Evolutionary conservation across 2,797 vertebrate species (phyloP), one percentile per base, ranked within the genome.

Genomic region (Jordanella pulchra): DNA sequence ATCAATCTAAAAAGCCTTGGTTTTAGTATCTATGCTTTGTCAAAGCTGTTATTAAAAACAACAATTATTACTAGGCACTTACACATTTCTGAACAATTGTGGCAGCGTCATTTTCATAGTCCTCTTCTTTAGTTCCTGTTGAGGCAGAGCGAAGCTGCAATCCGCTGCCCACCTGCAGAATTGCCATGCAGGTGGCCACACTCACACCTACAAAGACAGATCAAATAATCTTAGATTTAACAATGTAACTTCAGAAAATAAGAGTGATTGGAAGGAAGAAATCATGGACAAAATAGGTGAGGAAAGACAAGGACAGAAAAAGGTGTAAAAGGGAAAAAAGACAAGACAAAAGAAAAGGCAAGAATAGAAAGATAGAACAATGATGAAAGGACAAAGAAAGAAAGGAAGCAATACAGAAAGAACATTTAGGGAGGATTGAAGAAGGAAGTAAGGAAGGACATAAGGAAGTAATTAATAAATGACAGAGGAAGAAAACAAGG

Each of bases 31-130:
- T 18, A 60, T 35, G 23, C 56, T 4, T 23, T 60, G 56, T 17
- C 32, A 39, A 23, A 61, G n/a, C 12, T 13, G 39, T 39, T 3
- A 23, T n/a, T 39, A 39, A 39, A 23, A 61, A 12, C 0, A 47
- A 44, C 7, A 21, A 28, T 32, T 7, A 3, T 12, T 58, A 48
- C 44, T 73, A 9, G 39, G 77, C 17, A 96, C 97, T 93, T 93
- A 99, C 97, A 91, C 98, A 99, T 96, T 99, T 99, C 93, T 99
- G 97, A 72, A 99, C 98, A 71, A 99, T 99, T 30, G 97, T 98
- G 87, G 97, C 97, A 25, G 97, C 97, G 5, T 99, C 98, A 0
- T 98, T 99, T 91, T 99, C 98, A 70, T 99, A 99, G 90, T 99
- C 98, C 3, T 99, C 98, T 85, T 99, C 98, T 92, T 99, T 99